Evolutionary conservation across 2,888 invertebrate species (phyloP).

Genomic region (Pasiphila rectangulata): DNA sequence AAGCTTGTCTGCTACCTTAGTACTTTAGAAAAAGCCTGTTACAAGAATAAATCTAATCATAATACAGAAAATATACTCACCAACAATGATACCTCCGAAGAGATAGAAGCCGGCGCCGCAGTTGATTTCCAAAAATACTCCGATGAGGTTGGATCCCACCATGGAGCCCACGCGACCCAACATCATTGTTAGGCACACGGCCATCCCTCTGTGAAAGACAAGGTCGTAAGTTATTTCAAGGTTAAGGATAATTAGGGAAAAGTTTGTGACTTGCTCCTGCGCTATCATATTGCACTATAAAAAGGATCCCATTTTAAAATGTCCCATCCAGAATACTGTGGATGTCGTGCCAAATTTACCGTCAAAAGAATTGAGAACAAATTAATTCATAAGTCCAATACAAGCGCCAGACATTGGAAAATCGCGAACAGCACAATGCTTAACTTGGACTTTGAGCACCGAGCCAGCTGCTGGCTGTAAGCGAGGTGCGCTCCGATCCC

Average conservation of each 20-base stretch:
- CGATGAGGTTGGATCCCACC: conserved; percentile 83
- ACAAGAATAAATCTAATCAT: too few relatives aligned
- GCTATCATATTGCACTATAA: too few relatives aligned
- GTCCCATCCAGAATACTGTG: too few relatives aligned
- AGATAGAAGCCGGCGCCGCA: conserved; percentile 83
- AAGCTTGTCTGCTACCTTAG: too few relatives aligned
- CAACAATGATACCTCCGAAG: conserved; percentile 76
- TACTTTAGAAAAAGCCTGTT: too few relatives aligned
- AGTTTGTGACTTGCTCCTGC: too few relatives aligned
- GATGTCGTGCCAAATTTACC: too few relatives aligned
- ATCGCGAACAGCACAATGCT: conserved; percentile 81
- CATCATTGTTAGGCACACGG: conserved; percentile 83
- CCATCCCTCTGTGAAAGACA: conserved; percentile 76
- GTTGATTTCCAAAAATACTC: conserved; percentile 81
- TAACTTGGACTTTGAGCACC: too few relatives aligned
- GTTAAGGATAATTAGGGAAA: too few relatives aligned
- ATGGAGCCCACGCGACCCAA: conserved; percentile 85
- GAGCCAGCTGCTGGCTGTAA: conserved; percentile 77
- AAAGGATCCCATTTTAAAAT: too few relatives aligned
- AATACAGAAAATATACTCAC: conserved; percentile 57
- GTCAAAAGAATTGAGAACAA: too few relatives aligned
- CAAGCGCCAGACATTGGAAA: conserved; percentile 80
- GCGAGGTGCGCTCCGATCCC: conserved; percentile 82
- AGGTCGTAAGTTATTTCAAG: too few relatives aligned
- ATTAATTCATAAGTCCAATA: conserved; percentile 78